Percentiles rank a stretch among this genome's conserved stretches.
Conservation (phyloP, 2,888 invertebrate genomes). For the Erynnis tages region DNA sequence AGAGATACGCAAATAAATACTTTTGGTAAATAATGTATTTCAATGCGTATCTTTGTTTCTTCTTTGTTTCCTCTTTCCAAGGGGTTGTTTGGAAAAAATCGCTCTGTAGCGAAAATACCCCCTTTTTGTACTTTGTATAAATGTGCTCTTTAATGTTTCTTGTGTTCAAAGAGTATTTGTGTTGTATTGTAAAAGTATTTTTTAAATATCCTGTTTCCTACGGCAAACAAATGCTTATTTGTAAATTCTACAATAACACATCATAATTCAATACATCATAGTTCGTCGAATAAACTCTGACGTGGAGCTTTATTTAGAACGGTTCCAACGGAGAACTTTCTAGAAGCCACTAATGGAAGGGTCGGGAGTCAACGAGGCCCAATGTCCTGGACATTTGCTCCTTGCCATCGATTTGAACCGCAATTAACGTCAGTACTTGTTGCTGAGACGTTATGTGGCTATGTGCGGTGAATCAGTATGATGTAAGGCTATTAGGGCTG, state of each 20-base stretch:
- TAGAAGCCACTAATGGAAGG: conserved; percentile 51
- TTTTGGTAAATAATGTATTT: too few species aligned
- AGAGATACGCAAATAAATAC: too few species aligned
- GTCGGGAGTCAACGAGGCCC: conserved; percentile 54
- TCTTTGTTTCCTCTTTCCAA: too few species aligned
- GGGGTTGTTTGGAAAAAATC: too few species aligned
- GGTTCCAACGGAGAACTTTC: conserved; percentile 51
- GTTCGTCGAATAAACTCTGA: background rate
- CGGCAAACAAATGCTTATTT: too few species aligned
- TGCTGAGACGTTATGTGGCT: background rate
- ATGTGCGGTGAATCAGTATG: background rate
- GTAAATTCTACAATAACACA: background rate
- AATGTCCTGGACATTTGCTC: conserved; percentile 47
- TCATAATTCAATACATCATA: background rate
- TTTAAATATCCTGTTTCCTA: too few species aligned
- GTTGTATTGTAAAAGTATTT: too few species aligned
- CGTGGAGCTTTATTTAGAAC: background rate
- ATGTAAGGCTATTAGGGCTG: conserved; percentile 1
- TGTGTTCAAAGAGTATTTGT: too few species aligned
- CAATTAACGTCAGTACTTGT: conserved; percentile 34
- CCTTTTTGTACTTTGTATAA: too few species aligned
- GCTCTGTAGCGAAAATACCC: too few species aligned
- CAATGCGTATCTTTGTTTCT: too few species aligned
- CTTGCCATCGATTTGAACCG: conserved; percentile 50
- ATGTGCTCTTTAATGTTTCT: too few species aligned